Conservation (phyloP, 1,140 invertebrate species). For the Brachionus rubens region DNA sequence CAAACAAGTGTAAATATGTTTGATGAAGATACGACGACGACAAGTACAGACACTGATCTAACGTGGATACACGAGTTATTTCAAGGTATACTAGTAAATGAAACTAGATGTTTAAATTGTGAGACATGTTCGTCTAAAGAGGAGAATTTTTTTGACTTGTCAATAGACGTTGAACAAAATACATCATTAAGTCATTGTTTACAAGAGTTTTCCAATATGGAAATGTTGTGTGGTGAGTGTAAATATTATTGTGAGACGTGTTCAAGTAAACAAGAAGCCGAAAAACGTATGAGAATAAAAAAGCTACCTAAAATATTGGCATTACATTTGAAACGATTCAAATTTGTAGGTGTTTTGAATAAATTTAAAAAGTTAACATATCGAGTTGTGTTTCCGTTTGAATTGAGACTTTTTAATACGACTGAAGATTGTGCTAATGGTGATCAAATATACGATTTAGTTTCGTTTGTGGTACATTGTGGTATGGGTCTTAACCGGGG, state of each 20-base stretch:
- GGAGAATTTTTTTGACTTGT: constrained; percentile 97
- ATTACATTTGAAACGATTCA: constrained; percentile 95
- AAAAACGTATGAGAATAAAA: constrained; percentile 92
- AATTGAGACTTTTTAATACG: constrained; percentile 93
- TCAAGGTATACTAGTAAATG: constrained; percentile 96
- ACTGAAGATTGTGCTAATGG: constrained; percentile 93
- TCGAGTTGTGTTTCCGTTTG: constrained; percentile 94
- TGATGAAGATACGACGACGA: constrained; percentile 36
- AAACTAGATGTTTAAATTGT: constrained; percentile 97
- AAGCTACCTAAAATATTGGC: constrained; percentile 95
- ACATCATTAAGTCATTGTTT: constrained; percentile 98
- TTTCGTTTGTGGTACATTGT: constrained; percentile 98
- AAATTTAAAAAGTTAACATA: constrained; percentile 98
- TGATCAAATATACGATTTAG: constrained; percentile 93
- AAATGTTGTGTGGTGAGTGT: constrained; percentile 97
- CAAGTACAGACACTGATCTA: constrained; percentile 75
- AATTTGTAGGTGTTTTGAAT: constrained; percentile 98
- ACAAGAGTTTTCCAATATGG: constrained; percentile 93
- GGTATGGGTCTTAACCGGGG: constrained; percentile 96
- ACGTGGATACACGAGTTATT: constrained; percentile 99
- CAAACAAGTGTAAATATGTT: constrained; percentile 45
- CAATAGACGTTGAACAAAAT: constrained; percentile 98
- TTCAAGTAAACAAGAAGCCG: constrained; percentile 96
- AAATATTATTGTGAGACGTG: constrained; percentile 99
- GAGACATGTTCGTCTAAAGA: constrained; percentile 97